A percentile compares a stretch with the other conserved stretches of the same genome.
Conservation (phyloP, 2,797 vertebrate genomes). For the Falco berigora region DNA sequence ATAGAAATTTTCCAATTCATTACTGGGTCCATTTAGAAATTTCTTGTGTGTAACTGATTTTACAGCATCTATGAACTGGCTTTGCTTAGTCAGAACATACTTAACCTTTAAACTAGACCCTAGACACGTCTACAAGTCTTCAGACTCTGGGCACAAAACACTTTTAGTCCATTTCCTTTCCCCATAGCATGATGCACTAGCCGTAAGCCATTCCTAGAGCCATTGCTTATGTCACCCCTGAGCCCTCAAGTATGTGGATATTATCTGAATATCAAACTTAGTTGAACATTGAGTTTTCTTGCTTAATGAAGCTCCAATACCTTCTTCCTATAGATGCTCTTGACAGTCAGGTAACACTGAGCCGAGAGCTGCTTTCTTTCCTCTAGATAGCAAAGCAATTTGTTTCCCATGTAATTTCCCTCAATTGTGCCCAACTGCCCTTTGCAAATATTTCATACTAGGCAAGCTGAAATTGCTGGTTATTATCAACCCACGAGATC, state of each 20-base stretch:
- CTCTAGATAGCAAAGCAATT: not conserved
- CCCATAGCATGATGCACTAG: not conserved
- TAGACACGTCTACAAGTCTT: not conserved
- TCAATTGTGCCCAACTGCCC: not conserved
- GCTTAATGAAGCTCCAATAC: not conserved
- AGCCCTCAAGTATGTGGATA: not conserved
- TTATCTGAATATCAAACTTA: not conserved
- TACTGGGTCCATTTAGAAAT: not conserved
- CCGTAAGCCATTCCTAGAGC: not conserved
- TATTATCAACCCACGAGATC: not conserved
- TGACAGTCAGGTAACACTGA: not conserved
- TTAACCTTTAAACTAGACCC: not conserved
- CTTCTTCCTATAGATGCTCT: not conserved
- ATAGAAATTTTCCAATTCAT: not conserved
- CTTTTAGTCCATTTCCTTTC: not conserved
- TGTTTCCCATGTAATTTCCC: not conserved
- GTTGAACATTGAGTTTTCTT: accelerated
- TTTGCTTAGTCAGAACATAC: not conserved
- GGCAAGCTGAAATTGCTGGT: not conserved
- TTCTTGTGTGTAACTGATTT: not conserved
- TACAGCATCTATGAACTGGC: not conserved
- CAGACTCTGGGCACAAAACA: not conserved
- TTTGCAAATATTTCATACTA: not conserved
- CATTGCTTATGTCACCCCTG: not conserved
- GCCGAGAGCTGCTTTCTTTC: not conserved